A percentile compares a stretch with the other conserved stretches of the same genome.
Evolutionary conservation across 2,888 invertebrate genomes (phyloP).

Genomic region (Crioceris asparagi): DNA sequence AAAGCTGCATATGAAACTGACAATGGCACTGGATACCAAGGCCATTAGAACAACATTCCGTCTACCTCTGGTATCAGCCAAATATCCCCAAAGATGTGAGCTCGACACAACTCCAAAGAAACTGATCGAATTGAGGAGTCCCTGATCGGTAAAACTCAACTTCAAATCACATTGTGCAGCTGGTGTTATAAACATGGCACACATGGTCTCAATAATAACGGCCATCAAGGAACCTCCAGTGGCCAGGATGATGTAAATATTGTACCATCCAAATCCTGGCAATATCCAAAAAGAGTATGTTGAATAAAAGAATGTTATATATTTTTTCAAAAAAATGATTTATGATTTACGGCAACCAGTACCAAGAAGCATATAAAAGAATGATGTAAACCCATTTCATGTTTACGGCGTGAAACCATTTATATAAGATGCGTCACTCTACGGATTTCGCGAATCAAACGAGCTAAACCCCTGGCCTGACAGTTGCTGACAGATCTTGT

Average conservation of each 20-base stretch:
- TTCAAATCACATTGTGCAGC: slow-evolving; percentile 57
- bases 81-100: slow-evolving; percentile 48
- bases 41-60: slow-evolving; percentile 40
- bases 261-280: slow-evolving; percentile 52
- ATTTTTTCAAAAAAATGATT: no score
- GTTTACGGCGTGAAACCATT: no score
- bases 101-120: slow-evolving; percentile 49
- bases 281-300: no score
- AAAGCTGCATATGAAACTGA: slow-evolving; percentile 43
- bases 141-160: slow-evolving; percentile 50
- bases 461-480: no score
- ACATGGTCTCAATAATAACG: slow-evolving; percentile 57
- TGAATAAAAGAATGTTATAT: no score
- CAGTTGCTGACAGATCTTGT: no score
- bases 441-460: no score
- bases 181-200: slow-evolving; percentile 54
- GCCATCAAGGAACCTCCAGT: slow-evolving; percentile 54
- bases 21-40: slow-evolving; percentile 38
- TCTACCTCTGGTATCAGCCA: slow-evolving; percentile 46
- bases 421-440: no score
- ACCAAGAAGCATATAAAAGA: no score
- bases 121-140: slow-evolving; percentile 53
- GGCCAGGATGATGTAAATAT: slow-evolving; percentile 48
- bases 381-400: no score
- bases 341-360: no score